Base-by-base conservation (phyloP, 2,113 vertebrate genomes). In the Eulacestoma nigropectus region DNA sequence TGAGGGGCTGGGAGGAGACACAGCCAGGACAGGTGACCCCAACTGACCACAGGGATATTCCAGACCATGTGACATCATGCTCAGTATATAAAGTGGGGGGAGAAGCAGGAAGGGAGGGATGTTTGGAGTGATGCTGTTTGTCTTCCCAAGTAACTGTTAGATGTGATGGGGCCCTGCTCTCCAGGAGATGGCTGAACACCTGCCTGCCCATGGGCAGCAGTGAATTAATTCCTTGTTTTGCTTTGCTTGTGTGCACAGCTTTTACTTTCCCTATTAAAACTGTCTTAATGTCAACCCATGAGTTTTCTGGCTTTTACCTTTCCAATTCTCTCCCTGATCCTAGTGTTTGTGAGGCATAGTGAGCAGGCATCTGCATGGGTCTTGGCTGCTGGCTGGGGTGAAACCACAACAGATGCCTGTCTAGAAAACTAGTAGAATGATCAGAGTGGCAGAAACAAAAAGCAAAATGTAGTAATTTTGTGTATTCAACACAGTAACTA, bases 361-460 rank as follows among this genome's bases (percentile, higher is more conserved):
- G 78, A 89, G 13, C 0, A 0, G 16, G 53, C 1, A 2, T n/a
- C 63, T 55, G 11, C 1, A 6, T 35, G 63, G 46, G 30, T 26
- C 70, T 55, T 62, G 55, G 30, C 47, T 69, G 30, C 26, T 76
- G 55, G 7, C 47, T 13, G 12, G 37, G 39, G 49, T 79, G 7
- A 42, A 64, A 44, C 32, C 76, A 29, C 3, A 3, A 29, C 37
- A 52, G 32, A 42, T 77, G 15, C 35, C 20, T 73, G 7, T 47
- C 32, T 26, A 77, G 57, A 77, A 83, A 92, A 69, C 46, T 1
- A 77, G 32, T 76, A 26, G 33, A 73, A 49, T 39, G 0, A 70
- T 70, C 39, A 60, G n/a, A 72, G 10, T 53, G 21, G 33, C 37
- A 86, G 64, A 27, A 90, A 39, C 67, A 90, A 80, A 73, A 82